Evolutionary conservation across 2,888 invertebrate genomes (phyloP).

Genomic region (Empis stercorea): DNA sequence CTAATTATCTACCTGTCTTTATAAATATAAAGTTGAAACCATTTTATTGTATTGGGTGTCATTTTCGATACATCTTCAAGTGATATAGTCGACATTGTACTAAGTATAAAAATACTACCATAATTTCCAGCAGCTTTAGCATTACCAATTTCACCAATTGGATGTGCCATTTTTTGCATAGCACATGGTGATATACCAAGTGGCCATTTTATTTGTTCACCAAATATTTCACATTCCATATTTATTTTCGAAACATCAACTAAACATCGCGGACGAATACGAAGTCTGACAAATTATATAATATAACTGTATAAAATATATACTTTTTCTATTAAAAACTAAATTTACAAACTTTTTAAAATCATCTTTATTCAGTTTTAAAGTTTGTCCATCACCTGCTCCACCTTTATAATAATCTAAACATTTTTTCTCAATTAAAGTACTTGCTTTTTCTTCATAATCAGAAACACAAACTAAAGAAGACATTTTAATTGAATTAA

Average conservation of each 20-base stretch:
- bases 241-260: slow-evolving; percentile 56
- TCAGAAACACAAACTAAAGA: slow-evolving; percentile 56
- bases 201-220: slow-evolving; percentile 54
- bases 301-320: not conserved
- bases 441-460: slow-evolving; percentile 56
- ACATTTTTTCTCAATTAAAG: slow-evolving; percentile 50
- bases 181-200: slow-evolving; percentile 79
- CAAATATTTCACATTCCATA: slow-evolving; percentile 49
- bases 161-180: slow-evolving; percentile 84
- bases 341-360: slow-evolving; percentile 45
- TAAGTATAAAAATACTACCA: slow-evolving; percentile 66
- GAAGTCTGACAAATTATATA: slow-evolving; percentile 52
- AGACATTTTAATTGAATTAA: not conserved
- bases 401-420: slow-evolving; percentile 80
- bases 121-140: slow-evolving; percentile 68
- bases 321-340: too few relatives aligned
- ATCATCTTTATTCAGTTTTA: slow-evolving; percentile 58
- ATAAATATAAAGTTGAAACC: slow-evolving; percentile 90
- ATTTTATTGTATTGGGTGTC: slow-evolving; percentile 62
- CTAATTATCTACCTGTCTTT: slow-evolving; percentile 48
- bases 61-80: slow-evolving; percentile 75
- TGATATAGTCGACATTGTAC: slow-evolving; percentile 75
- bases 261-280: slow-evolving; percentile 68
- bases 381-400: slow-evolving; percentile 64
- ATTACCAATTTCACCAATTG: slow-evolving; percentile 75